phyloP scores from a whole-genome alignment of 2,797 vertebrate genomes.

The Acipenser ruthenus region DNA sequence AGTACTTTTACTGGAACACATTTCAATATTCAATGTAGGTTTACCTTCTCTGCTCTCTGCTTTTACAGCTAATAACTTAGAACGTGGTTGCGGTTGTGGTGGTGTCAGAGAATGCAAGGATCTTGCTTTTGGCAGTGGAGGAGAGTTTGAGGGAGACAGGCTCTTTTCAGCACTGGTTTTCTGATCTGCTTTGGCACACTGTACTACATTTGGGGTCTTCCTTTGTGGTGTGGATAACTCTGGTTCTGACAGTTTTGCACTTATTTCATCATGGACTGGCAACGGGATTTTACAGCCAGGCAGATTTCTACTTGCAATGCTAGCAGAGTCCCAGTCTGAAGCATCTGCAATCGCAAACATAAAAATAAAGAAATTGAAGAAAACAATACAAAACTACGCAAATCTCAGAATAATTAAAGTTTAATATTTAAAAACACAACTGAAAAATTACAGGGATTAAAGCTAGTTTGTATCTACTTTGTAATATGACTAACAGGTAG shows the following conservation, averaged over 20 bases:
- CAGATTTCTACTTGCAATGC: slow-evolving; percentile 46
- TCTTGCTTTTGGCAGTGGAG: slow-evolving; percentile 28
- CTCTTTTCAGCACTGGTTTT: slow-evolving; percentile 14
- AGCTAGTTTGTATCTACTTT: too few species aligned
- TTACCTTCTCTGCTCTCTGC: slow-evolving; percentile 49
- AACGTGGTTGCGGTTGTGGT: slow-evolving; percentile 40
- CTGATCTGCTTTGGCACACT: neutral
- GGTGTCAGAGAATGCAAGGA: slow-evolving; percentile 8
- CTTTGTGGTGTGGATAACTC: neutral
- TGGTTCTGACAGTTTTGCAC: neutral
- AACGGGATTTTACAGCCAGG: slow-evolving; percentile 33
- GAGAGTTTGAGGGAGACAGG: slow-evolving; percentile 1
- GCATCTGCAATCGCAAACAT: slow-evolving; percentile 43
- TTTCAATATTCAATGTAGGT: neutral
- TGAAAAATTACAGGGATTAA: too few species aligned
- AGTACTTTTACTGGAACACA: too few species aligned
- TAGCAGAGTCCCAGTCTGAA: slow-evolving; percentile 65
- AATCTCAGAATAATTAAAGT: too few species aligned
- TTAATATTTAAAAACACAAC: too few species aligned
- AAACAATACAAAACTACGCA: slow-evolving; percentile 4
- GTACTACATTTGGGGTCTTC: neutral
- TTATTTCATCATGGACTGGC: slow-evolving; percentile 1
- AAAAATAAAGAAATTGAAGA: slow-evolving; percentile 6
- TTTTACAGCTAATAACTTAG: slow-evolving; percentile 27
- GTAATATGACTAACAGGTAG: too few species aligned